Percentiles rank a stretch among this genome's conserved stretches.
These are phyloP conservation scores for Bradypodion ventrale DNA, from an alignment of 2,797 vertebrate species.

Conservation along the genomic window DNA sequence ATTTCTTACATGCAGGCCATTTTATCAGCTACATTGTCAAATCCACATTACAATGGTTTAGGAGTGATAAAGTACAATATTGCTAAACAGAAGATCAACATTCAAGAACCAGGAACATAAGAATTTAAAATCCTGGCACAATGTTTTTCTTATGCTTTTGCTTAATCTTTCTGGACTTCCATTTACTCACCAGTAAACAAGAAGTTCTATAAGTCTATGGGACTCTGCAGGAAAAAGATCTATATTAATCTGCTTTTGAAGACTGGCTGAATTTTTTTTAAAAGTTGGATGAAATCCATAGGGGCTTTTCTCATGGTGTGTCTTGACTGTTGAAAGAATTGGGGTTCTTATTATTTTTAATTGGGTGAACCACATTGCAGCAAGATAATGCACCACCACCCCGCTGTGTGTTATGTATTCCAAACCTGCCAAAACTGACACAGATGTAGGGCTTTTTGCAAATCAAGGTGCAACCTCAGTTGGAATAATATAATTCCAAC, in stretches of 20 bases:
- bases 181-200: slow-evolving; percentile 29
- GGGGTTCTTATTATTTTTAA: too few relatives aligned
- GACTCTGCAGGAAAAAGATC: neutral
- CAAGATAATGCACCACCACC: too few relatives aligned
- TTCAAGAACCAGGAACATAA: slow-evolving; percentile 16
- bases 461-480: too few relatives aligned
- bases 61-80: slow-evolving; percentile 18
- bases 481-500: too few relatives aligned
- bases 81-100: slow-evolving; percentile 28
- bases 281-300: too few relatives aligned
- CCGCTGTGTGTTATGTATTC: too few relatives aligned
- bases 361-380: too few relatives aligned
- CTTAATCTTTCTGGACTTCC: slow-evolving; percentile 25
- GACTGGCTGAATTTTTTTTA: too few relatives aligned
- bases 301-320: neutral
- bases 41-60: slow-evolving; percentile 25
- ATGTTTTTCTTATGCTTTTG: slow-evolving; percentile 22
- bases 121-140: slow-evolving; percentile 11
- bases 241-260: slow-evolving; percentile 2
- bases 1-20: slow-evolving; percentile 9
- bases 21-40: slow-evolving; percentile 31
- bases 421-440: too few relatives aligned
- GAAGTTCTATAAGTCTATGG: neutral
- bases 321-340: too few relatives aligned
- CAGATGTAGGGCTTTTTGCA: too few relatives aligned